Evolutionary conservation across 2,113 vertebrate genomes (phyloP).

Genomic region (Labrus mixtus): DNA sequence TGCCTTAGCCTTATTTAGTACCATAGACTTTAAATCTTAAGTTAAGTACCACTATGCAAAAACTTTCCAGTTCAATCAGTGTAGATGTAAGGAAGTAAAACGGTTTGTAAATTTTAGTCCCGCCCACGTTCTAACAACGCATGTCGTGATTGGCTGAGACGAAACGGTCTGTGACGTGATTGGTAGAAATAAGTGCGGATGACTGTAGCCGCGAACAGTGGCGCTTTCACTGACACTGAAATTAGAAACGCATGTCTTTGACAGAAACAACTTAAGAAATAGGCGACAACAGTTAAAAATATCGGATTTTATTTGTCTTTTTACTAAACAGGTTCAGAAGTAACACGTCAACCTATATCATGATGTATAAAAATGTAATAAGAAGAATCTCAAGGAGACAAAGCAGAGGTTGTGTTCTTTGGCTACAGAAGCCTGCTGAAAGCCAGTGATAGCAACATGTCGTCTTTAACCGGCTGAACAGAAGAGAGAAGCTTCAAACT

Average conservation of each 20-base stretch:
- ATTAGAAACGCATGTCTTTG: neutral
- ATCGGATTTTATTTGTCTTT: conserved; percentile 71
- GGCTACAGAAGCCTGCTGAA: conserved; percentile 88
- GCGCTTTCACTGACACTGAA: conserved; percentile 34
- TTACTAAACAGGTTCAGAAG: conserved; percentile 67
- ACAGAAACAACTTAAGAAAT: neutral
- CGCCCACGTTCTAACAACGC: conserved; percentile 53
- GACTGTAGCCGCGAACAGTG: conserved; percentile 49
- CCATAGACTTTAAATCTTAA: too few relatives aligned
- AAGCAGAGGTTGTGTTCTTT: conserved; percentile 88
- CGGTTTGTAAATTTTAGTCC: conserved; percentile 50
- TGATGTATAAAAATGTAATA: conserved; percentile 66
- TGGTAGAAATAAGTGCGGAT: conserved; percentile 46
- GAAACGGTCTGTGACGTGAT: conserved; percentile 26
- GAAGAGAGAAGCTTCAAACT: conserved; percentile 76
- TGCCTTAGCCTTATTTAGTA: neutral
- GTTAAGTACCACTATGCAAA: neutral
- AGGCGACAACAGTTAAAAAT: conserved; percentile 52
- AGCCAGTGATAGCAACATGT: conserved; percentile 77
- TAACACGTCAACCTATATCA: conserved; percentile 57
- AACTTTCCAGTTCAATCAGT: neutral
- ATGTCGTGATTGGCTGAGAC: conserved; percentile 70
- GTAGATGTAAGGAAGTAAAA: neutral
- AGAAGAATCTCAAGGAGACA: conserved; percentile 58
- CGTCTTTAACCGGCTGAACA: conserved; percentile 83